Percentiles rank a stretch among this genome's conserved stretches.
Conservation (phyloP, 2,113 vertebrate species). For the Bombycilla garrulus region DNA sequence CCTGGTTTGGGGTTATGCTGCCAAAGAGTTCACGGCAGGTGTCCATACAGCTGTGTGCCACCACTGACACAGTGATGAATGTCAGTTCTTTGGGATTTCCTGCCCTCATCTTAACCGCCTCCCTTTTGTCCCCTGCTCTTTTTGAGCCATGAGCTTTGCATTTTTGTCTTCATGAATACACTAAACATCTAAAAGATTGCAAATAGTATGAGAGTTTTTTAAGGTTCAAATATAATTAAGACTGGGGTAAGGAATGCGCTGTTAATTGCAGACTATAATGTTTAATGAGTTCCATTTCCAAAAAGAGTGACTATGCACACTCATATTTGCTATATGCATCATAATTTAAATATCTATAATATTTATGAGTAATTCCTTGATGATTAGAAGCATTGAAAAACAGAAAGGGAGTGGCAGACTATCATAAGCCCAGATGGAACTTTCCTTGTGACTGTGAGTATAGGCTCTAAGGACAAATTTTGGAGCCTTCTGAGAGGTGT, state of each 20-base stretch:
- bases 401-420: not conserved
- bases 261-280: not conserved
- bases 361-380: conserved; percentile 38
- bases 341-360: conserved; percentile 1
- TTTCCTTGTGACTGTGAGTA: not conserved
- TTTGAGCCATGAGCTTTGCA: not conserved
- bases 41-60: not conserved
- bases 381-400: conserved; percentile 39
- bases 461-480: not conserved
- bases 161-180: conserved; percentile 1
- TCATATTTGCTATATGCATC: not conserved
- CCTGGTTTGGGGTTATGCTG: not conserved
- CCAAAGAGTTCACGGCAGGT: not conserved
- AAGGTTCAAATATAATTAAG: conserved; percentile 22
- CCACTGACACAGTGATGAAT: not conserved
- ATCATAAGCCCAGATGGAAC: not conserved
- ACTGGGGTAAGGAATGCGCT: not conserved
- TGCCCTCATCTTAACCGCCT: not conserved
- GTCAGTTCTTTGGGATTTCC: not conserved
- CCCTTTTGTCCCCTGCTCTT: not conserved
- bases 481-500: not conserved
- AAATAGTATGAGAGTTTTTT: not conserved
- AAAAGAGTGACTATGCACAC: not conserved
- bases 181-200: conserved; percentile 14
- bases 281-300: conserved; percentile 46